Evolutionary conservation across 2,113 vertebrate species (phyloP).

Genomic region (Clarias gariepinus): DNA sequence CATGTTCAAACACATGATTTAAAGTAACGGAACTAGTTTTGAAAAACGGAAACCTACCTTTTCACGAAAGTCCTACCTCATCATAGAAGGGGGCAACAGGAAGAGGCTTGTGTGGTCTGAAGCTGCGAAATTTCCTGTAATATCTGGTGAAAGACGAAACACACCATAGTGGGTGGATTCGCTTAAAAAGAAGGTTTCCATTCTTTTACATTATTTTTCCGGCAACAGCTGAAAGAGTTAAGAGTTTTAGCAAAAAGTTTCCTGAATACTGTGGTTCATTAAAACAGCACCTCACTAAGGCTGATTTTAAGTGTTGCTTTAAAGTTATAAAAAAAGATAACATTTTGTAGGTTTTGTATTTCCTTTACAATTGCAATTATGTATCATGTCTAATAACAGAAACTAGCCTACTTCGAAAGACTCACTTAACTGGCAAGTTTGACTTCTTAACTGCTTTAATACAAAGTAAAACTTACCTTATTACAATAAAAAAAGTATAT

Average conservation of each 20-base stretch:
- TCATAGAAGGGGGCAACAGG: slow-evolving; percentile 1
- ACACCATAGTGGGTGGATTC: background rate
- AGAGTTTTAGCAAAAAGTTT: background rate
- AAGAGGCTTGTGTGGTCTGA: slow-evolving; percentile 43
- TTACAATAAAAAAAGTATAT: background rate
- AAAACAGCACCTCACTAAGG: background rate
- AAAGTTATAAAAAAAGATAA: background rate
- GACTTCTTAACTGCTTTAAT: background rate
- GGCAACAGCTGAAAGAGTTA: background rate
- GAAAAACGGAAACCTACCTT: background rate
- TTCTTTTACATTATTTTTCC: background rate
- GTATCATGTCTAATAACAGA: background rate
- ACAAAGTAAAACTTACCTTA: background rate
- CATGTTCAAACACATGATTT: background rate
- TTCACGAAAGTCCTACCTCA: background rate
- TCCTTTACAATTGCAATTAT: background rate
- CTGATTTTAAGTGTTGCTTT: too few relatives aligned
- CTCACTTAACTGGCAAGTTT: background rate
- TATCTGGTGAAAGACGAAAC: background rate
- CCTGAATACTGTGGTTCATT: background rate
- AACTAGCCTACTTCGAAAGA: background rate
- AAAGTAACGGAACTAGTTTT: background rate
- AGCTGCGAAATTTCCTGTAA: slow-evolving; percentile 27
- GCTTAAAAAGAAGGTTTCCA: background rate
- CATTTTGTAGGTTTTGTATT: background rate